Evolutionary conservation across 2,888 invertebrate genomes (phyloP), one percentile per base, ranked within the genome.

Genomic region (Masnerella sp.): DNA sequence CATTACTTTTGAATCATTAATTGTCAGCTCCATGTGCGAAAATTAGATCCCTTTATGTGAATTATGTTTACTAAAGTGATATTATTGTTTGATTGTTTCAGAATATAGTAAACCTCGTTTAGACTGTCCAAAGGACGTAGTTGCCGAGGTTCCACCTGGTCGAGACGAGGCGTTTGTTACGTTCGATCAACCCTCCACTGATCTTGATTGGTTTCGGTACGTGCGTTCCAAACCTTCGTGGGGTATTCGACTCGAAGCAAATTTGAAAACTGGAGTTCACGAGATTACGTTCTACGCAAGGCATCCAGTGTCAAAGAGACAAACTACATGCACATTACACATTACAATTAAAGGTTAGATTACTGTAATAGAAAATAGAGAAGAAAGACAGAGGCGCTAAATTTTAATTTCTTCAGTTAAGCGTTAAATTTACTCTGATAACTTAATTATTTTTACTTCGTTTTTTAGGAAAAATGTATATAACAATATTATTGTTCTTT

Each of bases 171-270:
- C 88, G 1, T 87, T 88, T 78, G 88, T 90, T 34, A 87, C 87
- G 34, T 88, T 90, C 74, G 88, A 89, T 47, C 88, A 88, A 68
- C 90, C 90, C 2, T 88, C 88, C 65, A 89, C 90, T 34, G 90
- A 90, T 81, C 88, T 90, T 38, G 89, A 89, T 82, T 90, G 89
- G 88, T 85, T 84, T 68, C 88, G 90, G 64, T 88, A 89, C 80
- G 88, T 90, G 58, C 86, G 87, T 59, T 86, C 89, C 18, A 86
- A 88, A 68, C 90, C 90, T 0, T 81, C 87, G 3, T 90, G 89
- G 89, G 89, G 89, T 1, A 89, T 88, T 69, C 84, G 88, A 42
- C 82, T 90, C 52, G 88, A 89, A 75, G 88, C 88, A 12, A 88
- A 88, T 75, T 84, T 90, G 22, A 88, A 88, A 30, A 84, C 88